Evolutionary conservation across 2,888 invertebrate species (phyloP).

Genomic region (Pristionchus mayeri): DNA sequence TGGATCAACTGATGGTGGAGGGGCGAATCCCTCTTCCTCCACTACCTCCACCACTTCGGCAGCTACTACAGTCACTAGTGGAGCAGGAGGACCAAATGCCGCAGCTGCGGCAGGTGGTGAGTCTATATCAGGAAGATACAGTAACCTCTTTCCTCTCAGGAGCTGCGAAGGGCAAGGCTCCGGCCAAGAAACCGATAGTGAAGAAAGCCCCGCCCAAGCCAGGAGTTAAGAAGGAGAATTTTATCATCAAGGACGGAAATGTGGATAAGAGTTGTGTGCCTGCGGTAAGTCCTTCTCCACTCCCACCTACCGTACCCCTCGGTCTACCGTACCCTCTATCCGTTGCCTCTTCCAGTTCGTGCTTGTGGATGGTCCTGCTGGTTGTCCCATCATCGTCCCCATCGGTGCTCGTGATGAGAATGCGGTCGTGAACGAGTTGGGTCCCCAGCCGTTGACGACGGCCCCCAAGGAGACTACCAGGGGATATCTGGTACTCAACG

Average conservation of each 20-base stretch:
- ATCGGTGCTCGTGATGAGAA: constrained; percentile 11
- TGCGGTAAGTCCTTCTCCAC: neutral
- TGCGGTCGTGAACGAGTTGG: neutral
- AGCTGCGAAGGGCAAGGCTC: neutral
- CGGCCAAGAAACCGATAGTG: neutral
- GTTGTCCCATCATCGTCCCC: constrained; percentile 16
- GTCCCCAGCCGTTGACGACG: neutral
- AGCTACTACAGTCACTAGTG: neutral
- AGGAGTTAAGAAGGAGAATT: constrained; percentile 7
- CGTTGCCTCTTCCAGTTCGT: too few relatives aligned
- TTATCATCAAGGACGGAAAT: constrained; percentile 15
- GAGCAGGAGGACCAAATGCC: neutral
- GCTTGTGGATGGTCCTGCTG: neutral
- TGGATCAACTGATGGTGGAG: neutral
- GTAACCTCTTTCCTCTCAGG: neutral
- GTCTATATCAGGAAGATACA: neutral
- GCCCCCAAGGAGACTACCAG: constrained; percentile 28
- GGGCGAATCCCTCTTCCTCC: neutral
- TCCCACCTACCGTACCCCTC: neutral
- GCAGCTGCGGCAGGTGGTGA: neutral
- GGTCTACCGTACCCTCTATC: neutral
- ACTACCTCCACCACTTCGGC: neutral
- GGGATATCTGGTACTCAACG: constrained; percentile 20
- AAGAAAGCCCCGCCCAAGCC: constrained; percentile 5
- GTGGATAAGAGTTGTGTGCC: constrained; percentile 27